Evolutionary conservation across 2,888 invertebrate species (phyloP).

Genomic region (Ornithoptera alexandrae): DNA sequence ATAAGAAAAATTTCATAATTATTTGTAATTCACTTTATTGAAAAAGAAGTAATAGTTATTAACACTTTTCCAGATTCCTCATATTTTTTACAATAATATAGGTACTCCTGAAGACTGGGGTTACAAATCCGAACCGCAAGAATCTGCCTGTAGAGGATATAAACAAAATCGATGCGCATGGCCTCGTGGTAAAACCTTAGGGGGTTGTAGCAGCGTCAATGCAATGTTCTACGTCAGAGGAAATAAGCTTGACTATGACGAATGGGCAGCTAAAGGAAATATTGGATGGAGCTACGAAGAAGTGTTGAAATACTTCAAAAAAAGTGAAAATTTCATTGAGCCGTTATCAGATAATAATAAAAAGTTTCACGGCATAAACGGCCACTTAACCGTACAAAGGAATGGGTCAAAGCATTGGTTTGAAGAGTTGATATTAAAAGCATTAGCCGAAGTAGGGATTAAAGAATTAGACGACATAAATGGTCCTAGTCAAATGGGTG

Average conservation of each 20-base stretch:
- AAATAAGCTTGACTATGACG: conserved; percentile 61
- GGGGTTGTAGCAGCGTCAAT: conserved; percentile 74
- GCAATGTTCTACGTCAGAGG: conserved; percentile 75
- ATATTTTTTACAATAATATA: conserved; percentile 53
- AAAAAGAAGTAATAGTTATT: too few species aligned
- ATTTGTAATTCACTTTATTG: too few species aligned
- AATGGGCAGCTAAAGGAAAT: conserved; percentile 69
- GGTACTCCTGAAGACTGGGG: conserved; percentile 73
- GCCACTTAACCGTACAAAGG: conserved; percentile 56
- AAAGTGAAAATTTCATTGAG: conserved; percentile 34
- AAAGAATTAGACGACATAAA: conserved; percentile 44
- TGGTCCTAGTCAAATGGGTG: conserved; percentile 50
- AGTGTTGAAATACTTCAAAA: conserved; percentile 38
- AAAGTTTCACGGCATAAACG: conserved; percentile 47
- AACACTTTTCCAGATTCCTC: conserved; percentile 43
- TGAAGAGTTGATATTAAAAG: conserved; percentile 36
- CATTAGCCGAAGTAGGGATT: conserved; percentile 58
- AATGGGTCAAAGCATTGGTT: conserved; percentile 18
- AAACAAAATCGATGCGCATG: conserved; percentile 62
- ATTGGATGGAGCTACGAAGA: conserved; percentile 61
- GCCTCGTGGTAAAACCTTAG: conserved; percentile 81
- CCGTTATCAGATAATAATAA: conserved; percentile 27
- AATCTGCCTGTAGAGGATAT: conserved; percentile 63
- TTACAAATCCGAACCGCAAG: conserved; percentile 73
- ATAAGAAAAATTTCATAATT: too few species aligned